Evolutionary conservation across 2,113 vertebrate genomes (phyloP).

Genomic region (Hemiprocne comata): DNA sequence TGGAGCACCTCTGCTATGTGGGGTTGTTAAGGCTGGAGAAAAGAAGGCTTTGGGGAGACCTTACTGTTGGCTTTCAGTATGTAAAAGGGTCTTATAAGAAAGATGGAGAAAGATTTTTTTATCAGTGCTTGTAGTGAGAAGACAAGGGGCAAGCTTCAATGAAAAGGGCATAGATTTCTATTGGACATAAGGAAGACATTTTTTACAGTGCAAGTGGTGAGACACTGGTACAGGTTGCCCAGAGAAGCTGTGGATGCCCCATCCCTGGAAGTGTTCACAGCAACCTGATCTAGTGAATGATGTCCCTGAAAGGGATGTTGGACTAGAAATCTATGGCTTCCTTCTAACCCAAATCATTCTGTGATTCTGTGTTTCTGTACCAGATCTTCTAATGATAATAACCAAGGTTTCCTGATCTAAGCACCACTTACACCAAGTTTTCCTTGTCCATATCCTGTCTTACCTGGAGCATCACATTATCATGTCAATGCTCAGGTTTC

Average conservation of each 20-base stretch:
- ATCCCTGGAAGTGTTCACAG: too few relatives aligned
- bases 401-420: not conserved
- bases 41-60: not conserved
- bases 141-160: not conserved
- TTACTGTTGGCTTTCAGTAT: not conserved
- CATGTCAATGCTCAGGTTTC: not conserved
- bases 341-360: not conserved
- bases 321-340: not conserved
- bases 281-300: not conserved
- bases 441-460: not conserved
- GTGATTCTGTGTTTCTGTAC: not conserved
- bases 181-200: not conserved
- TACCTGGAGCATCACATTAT: not conserved
- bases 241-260: too few relatives aligned
- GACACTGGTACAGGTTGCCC: too few relatives aligned
- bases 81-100: too few relatives aligned
- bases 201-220: not conserved
- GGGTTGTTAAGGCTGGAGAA: too few relatives aligned
- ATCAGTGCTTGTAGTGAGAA: not conserved
- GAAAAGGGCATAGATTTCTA: not conserved
- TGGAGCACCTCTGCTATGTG: not conserved
- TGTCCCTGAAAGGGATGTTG: not conserved
- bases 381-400: not conserved
- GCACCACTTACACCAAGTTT: not conserved
- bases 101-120: too few relatives aligned